Evolutionary conservation across 2,797 vertebrate species (phyloP).

Genomic region (Pseudomugil tenellus): DNA sequence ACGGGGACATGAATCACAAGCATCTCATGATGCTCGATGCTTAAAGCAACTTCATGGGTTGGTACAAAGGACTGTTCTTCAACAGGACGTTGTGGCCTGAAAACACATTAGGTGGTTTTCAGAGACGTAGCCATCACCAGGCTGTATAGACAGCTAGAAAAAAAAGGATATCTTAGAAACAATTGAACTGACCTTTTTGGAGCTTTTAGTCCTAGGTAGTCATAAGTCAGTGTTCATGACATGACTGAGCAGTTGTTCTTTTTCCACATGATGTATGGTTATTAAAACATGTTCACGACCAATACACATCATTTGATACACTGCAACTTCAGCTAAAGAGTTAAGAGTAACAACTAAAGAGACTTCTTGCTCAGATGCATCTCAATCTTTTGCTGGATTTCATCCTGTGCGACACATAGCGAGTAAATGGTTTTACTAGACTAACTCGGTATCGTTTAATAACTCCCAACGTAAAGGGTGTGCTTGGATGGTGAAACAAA

Average conservation of each 20-base stretch:
- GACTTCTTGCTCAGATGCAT: background rate
- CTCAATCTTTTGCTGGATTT: background rate
- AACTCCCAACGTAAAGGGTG: too few species aligned
- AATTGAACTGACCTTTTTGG: background rate
- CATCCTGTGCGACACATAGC: background rate
- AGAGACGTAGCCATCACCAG: background rate
- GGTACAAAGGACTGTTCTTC: background rate
- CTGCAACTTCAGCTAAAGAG: too few species aligned
- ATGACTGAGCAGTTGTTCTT: too few species aligned
- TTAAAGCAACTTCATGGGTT: background rate
- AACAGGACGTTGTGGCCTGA: background rate
- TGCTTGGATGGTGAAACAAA: too few species aligned
- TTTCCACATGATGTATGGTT: too few species aligned
- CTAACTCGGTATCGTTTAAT: too few species aligned
- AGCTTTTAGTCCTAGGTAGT: background rate
- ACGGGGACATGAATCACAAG: constrained; percentile 23
- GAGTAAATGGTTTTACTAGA: too few species aligned
- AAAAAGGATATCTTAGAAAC: background rate
- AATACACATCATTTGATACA: too few species aligned
- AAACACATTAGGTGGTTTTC: background rate
- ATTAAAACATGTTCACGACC: too few species aligned
- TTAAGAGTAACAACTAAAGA: too few species aligned
- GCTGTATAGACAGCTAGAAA: background rate
- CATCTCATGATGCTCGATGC: constrained; percentile 12
- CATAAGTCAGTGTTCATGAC: background rate